Evolutionary conservation across 2,797 vertebrate species (phyloP), one percentile per base, ranked within the genome.

Genomic region (Oryzias sinensis): DNA sequence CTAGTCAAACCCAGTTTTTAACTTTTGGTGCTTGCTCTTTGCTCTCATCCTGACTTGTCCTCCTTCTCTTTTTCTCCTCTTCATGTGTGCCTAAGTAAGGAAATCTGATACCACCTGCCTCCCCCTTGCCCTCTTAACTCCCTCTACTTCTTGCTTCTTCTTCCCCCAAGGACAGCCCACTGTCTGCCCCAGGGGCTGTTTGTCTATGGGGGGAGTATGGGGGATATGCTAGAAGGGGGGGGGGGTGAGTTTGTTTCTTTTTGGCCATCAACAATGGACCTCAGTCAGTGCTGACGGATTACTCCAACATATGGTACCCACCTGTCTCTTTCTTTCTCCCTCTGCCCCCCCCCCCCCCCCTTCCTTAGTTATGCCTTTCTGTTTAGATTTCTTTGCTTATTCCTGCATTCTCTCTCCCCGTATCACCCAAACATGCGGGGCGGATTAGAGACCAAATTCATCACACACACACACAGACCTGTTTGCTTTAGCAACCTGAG

Each of bases 271-370:
- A 93, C 92, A 93, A 92, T 92, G 90, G 89, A 84, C 88, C 85
- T 90, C 90, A 92, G 92, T 93, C 90, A 90, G 89, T 77, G 76
- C 86, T 90, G 91, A 92, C 76, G 87, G 90, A 91, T 89, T 90
- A 88, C 87, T 91, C 84, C 85, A 90, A 91, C 92, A 93, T 93
- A 90, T 93, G 92, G 89, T 92, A 91, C 89, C 92, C 91, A 92
- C 91, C 92, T 93, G 91, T 92, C 88, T 86, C 67, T 61, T 82
- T 74, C 56, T 70, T 72, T 68, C 74, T 55, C 40, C 43, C 70
- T 54, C 70, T 53, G 43, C 43, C 59, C 65, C 53, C 24, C 67
- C 67, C 24, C 67, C 67, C 54, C 7, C 33, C 55, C 14, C 54
- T 60, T 62, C 68, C 57, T 49, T 57, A 55, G 59, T 66, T 70